These are phyloP conservation scores for Paracentrotus lividus DNA, from an alignment of 53 echinoderm and acorn worm species.

Conservation along the genomic window DNA sequence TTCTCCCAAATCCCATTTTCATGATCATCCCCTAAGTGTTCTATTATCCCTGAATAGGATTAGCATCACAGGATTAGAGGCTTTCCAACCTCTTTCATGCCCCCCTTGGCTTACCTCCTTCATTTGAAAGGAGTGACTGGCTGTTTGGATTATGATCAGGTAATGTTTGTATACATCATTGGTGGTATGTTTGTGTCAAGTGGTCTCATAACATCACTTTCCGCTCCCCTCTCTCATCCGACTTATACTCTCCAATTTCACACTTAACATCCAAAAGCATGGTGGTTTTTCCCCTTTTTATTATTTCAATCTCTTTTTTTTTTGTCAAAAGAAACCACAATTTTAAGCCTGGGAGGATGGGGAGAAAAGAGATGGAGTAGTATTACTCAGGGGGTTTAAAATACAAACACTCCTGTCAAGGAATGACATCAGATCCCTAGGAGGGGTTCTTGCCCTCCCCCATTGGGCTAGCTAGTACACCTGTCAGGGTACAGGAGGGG, in stretches of 20 bases:
- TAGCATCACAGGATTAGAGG: neutral
- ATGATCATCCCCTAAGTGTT: slow-evolving; percentile 1
- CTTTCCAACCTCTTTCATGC: neutral
- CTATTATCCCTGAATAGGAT: slow-evolving; percentile 14
- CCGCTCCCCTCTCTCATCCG: neutral
- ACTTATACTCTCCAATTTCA: slow-evolving; percentile 10
- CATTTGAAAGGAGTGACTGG: slow-evolving; percentile 16
- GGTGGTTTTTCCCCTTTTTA: neutral
- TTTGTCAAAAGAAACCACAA: neutral
- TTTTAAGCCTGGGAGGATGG: neutral
- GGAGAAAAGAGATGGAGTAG: neutral
- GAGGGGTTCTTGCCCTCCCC: neutral
- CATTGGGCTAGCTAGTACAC: neutral
- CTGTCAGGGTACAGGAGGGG: neutral
- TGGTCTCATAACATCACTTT: neutral
- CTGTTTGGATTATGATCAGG: neutral
- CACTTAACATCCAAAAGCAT: slow-evolving; percentile 36
- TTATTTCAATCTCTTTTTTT: neutral
- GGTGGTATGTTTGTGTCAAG: slow-evolving; percentile 62
- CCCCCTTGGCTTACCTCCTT: neutral
- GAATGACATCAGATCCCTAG: neutral
- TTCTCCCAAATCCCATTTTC: neutral
- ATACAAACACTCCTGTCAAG: slow-evolving; percentile 1
- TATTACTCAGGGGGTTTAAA: neutral
- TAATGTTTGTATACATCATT: slow-evolving; percentile 38